phyloP scores from a whole-genome alignment of 2,797 vertebrate species.

The Danio tinwini region DNA sequence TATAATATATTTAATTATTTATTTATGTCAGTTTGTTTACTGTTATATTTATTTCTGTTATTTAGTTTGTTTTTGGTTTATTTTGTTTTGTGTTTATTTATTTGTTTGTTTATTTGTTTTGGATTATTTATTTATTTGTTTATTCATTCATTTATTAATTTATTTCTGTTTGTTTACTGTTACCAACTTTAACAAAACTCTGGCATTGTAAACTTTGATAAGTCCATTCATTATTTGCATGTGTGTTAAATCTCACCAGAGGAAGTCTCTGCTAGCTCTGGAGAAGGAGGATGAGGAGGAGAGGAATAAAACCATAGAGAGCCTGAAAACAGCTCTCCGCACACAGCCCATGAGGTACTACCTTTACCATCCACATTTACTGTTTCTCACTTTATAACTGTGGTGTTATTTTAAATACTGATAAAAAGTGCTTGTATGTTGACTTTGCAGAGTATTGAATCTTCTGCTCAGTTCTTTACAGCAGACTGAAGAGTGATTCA shows the following conservation, averaged over 20 bases:
- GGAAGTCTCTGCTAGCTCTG: conserved; percentile 90
- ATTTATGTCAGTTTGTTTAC: too few relatives aligned
- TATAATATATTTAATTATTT: too few relatives aligned
- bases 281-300: conserved; percentile 97
- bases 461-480: neutral
- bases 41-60: too few relatives aligned
- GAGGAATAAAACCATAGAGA: conserved; percentile 96
- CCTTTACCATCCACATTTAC: neutral
- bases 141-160: too few relatives aligned
- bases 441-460: neutral
- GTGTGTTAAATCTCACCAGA: conserved; percentile 73
- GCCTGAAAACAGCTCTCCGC: conserved; percentile 94
- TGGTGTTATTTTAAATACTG: neutral
- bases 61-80: too few relatives aligned
- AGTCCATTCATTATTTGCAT: neutral
- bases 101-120: too few relatives aligned
- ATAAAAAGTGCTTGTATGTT: neutral
- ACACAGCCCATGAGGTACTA: conserved; percentile 96
- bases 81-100: too few relatives aligned
- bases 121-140: neutral
- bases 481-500: too few relatives aligned
- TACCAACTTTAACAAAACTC: neutral
- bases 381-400: neutral
- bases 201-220: neutral
- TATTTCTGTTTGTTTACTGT: neutral